Percentiles rank a stretch among this genome's conserved stretches.
phyloP scores from a whole-genome alignment of 1,140 invertebrate genomes.

The Scaptomyza hsui region DNA sequence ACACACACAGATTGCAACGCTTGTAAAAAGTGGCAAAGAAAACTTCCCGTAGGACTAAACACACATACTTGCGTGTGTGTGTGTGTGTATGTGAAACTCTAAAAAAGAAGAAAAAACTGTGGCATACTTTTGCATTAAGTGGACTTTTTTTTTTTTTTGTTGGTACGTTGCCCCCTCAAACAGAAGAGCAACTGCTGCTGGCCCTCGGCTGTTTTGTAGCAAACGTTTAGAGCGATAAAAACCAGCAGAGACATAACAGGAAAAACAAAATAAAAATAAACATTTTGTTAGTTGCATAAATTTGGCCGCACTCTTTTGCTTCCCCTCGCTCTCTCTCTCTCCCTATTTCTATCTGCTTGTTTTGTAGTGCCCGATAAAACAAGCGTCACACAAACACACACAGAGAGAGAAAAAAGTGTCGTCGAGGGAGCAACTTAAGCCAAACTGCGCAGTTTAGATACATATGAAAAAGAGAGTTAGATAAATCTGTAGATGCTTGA shows the following conservation, averaged over 20 bases:
- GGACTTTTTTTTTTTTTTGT: conserved; percentile 5
- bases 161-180: background rate
- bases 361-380: conserved; percentile 29
- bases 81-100: background rate
- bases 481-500: conserved; percentile 3
- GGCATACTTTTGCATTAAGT: conserved; percentile 13
- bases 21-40: conserved; percentile 37
- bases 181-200: background rate
- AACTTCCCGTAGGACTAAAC: conserved; percentile 35
- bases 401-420: conserved; percentile 79
- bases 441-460: conserved; percentile 57
- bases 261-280: conserved; percentile 49
- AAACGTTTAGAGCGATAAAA: conserved; percentile 69
- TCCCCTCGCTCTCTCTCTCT: conserved; percentile 15
- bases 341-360: conserved; percentile 32
- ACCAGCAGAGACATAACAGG: conserved; percentile 28
- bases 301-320: conserved; percentile 40
- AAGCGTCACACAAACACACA: conserved; percentile 32
- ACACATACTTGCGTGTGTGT: background rate
- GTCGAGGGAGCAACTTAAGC: conserved; percentile 70
- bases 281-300: conserved; percentile 80
- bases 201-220: conserved; percentile 22
- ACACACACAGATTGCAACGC: conserved; percentile 12
- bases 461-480: conserved; percentile 1
- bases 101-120: conserved; percentile 22